phyloP scores from a whole-genome alignment of 2,888 invertebrate genomes.

The Piscicola geometra region DNA sequence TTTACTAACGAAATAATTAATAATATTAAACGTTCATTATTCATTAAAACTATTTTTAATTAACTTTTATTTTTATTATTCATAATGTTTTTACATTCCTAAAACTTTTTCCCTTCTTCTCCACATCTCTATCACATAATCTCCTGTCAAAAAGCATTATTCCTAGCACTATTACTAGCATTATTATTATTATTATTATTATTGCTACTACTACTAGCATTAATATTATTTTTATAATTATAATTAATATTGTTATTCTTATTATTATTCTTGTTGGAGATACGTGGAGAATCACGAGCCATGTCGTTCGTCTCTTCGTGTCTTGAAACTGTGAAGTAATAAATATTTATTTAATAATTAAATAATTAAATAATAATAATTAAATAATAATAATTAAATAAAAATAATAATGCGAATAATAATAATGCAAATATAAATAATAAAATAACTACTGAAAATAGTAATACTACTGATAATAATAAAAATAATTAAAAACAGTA shows the following conservation, averaged over 20 bases:
- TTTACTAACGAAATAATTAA: neutral
- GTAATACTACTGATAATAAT: too few species aligned
- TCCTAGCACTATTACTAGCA: neutral
- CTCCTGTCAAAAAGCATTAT: neutral
- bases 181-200: conserved; percentile 16
- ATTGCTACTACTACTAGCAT: neutral
- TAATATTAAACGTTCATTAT: too few species aligned
- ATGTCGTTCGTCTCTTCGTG: neutral
- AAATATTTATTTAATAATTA: too few species aligned
- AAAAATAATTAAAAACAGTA: too few species aligned
- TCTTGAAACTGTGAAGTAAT: neutral
- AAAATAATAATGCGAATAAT: too few species aligned
- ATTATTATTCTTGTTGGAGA: neutral
- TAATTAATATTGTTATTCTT: neutral
- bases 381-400: too few species aligned
- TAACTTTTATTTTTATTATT: neutral
- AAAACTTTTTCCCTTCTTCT: too few species aligned
- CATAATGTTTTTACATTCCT: neutral
- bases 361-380: too few species aligned
- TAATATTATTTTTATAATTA: neutral
- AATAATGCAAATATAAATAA: too few species aligned
- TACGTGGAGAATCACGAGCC: neutral
- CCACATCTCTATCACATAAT: too few species aligned
- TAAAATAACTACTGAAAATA: too few species aligned
- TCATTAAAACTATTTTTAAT: too few species aligned